Base-by-base conservation (phyloP, 2,113 vertebrate species). In the Apeltes quadracus region DNA sequence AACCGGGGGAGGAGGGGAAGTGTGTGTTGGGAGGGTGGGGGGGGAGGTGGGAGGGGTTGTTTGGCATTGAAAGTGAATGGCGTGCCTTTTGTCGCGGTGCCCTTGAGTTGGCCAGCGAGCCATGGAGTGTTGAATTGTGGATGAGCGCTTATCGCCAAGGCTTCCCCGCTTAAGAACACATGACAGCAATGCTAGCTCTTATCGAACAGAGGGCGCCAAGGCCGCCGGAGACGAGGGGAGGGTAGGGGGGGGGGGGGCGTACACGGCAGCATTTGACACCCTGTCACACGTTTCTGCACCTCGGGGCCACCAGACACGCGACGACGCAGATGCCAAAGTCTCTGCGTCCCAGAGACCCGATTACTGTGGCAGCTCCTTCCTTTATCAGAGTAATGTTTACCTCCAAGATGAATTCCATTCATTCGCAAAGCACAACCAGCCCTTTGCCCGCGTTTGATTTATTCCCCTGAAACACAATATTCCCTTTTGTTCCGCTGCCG, bases 91-190 rank as follows among this genome's bases (percentile, higher is more conserved):
- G 68, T 84, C 69, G 75, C 78, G 87, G 72, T 58, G 88, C 77
- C 90, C 87, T 91, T 91, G 84, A 88, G 85, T 81, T 65, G 56
- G 77, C 70, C 79, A 84, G 83, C 54, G 72, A 90, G 75, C 85
- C 83, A 76, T 72, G 81, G 82, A 88, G 85, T 79, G 78, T 84
- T 75, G 78, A 73, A 78, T 85, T 84, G 84, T 89, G 84, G 85
- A 91, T 82, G 82, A 81, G 84, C 88, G 82, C 88, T 88, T 89
- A 88, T 89, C 88, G 79, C 78, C 88, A 91, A 93, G 90, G 88
- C 74, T 87, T 85, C 62, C 63, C 79, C 48, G 75, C 87, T 79
- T 72, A 76, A 76, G 72, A 86, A 86, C 72, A 75, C 81, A 75
- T 74, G 81, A 83, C 83, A 77, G 81, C 76, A 61, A 54, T 32